A percentile compares a stretch with the other conserved stretches of the same genome.
phyloP scores from a whole-genome alignment of 2,888 invertebrate genomes.

The Drosophila nr. perissopoda region DNA sequence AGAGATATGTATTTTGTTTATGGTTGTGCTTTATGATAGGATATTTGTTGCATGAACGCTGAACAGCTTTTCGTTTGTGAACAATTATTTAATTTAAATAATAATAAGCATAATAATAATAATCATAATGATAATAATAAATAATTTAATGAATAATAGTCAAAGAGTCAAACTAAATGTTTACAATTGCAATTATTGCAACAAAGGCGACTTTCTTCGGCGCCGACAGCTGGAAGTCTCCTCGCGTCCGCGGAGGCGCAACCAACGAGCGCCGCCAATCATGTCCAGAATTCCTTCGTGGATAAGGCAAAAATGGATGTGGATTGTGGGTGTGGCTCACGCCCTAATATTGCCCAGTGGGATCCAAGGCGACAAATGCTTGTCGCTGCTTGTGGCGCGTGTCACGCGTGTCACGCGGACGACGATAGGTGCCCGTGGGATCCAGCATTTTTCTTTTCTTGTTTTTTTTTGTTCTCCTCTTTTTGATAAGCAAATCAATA shows the following conservation, averaged over 20 bases:
- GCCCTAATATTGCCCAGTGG: constrained; percentile 84
- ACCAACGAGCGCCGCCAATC: constrained; percentile 82
- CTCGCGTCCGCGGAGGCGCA: constrained; percentile 84
- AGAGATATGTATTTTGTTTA: constrained; percentile 43
- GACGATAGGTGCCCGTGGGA: constrained; percentile 84
- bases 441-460: constrained; percentile 75
- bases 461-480: not conserved
- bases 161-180: constrained; percentile 7
- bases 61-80: constrained; percentile 50
- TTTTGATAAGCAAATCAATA: not conserved
- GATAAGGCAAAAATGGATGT: constrained; percentile 77
- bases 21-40: constrained; percentile 45
- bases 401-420: constrained; percentile 75
- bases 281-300: constrained; percentile 59
- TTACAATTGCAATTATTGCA: not conserved
- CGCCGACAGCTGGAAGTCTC: constrained; percentile 85
- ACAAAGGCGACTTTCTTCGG: constrained; percentile 81
- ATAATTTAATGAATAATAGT: constrained; percentile 63
- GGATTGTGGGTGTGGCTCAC: constrained; percentile 4
- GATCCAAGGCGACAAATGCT: constrained; percentile 72
- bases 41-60: constrained; percentile 41
- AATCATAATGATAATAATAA: constrained; percentile 58
- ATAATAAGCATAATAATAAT: constrained; percentile 50
- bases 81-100: constrained; percentile 63
- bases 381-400: constrained; percentile 67